phyloP scores from a whole-genome alignment of 2,113 vertebrate species.

The Anas platyrhynchos region DNA sequence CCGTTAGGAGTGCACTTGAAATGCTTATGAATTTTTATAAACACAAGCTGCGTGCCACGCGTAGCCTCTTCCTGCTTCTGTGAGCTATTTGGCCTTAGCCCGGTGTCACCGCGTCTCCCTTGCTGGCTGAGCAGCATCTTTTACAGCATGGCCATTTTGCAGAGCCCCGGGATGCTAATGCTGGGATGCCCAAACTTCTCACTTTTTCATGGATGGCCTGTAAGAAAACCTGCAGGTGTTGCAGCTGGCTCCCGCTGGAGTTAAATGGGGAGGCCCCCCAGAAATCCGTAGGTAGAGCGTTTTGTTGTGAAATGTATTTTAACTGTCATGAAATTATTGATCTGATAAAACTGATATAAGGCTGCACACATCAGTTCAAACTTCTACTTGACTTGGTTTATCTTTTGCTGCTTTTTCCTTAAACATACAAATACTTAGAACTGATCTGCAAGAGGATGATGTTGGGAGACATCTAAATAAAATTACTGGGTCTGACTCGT shows the following conservation, averaged over 20 bases:
- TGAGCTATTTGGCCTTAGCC: neutral
- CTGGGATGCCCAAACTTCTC: neutral
- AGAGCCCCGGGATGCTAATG: neutral
- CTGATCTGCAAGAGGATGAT: neutral
- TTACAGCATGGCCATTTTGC: conserved; percentile 17
- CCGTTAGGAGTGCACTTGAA: conserved; percentile 28
- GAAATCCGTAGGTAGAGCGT: neutral
- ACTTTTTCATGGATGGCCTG: neutral
- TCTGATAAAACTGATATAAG: neutral
- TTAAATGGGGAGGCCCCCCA: neutral
- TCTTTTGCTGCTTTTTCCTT: neutral
- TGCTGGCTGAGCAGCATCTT: neutral
- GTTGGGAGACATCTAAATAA: neutral
- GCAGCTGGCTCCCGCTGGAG: neutral
- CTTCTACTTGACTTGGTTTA: neutral
- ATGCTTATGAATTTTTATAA: conserved; percentile 47
- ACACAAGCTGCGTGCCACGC: conserved; percentile 7
- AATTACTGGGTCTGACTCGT: neutral
- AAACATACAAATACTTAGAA: neutral
- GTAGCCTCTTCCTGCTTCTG: neutral
- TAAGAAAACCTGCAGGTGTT: neutral
- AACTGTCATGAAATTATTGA: neutral
- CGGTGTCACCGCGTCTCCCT: neutral
- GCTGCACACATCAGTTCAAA: fast-evolving
- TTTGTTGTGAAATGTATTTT: neutral